These are phyloP conservation scores for Temnothorax unifasciatus DNA, from an alignment of 2,888 invertebrate species.

Conservation along the genomic window DNA sequence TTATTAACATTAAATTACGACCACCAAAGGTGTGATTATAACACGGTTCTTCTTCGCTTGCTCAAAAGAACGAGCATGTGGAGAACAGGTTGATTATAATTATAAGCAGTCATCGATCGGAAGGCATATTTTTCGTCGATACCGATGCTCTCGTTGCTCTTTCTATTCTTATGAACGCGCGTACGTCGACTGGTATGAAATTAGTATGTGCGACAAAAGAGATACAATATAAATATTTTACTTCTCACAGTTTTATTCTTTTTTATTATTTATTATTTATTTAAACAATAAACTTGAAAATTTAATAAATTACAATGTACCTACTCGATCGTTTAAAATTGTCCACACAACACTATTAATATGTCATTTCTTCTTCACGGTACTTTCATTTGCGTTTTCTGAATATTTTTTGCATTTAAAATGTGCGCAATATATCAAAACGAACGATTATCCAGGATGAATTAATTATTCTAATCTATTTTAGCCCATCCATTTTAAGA, in stretches of 20 bases:
- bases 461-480: not conserved
- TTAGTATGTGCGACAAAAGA: not conserved
- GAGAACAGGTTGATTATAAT: conserved; percentile 51
- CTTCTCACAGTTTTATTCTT: no score
- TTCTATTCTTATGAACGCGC: not conserved
- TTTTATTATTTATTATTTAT: no score
- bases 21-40: conserved; percentile 61
- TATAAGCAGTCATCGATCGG: conserved; percentile 29
- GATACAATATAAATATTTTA: not conserved
- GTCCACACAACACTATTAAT: no score
- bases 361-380: no score
- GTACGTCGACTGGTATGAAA: not conserved
- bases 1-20: conserved; percentile 69
- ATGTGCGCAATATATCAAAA: not conserved
- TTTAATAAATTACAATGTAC: no score
- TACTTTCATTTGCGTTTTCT: no score
- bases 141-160: not conserved
- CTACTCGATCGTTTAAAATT: no score
- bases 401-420: no score
- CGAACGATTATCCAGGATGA: not conserved
- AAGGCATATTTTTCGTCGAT: conserved; percentile 28
- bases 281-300: no score
- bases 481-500: not conserved
- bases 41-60: conserved; percentile 54
- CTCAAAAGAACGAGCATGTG: conserved; percentile 58